Conservation (phyloP, 1,140 invertebrate genomes). For the Drosophila paulistorum region DNA sequence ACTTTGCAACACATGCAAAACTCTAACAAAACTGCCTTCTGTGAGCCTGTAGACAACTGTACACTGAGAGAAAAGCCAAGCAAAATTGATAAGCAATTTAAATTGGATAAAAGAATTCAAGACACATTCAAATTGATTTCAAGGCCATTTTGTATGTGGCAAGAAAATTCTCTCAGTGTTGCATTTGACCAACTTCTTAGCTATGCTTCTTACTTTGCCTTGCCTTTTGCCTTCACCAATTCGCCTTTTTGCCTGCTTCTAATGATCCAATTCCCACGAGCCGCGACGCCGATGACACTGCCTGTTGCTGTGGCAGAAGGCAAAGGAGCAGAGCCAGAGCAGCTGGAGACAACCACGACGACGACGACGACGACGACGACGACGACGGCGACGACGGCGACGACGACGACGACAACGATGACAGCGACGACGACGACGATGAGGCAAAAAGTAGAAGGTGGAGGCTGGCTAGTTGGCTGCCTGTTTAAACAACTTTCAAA, state of each 20-base stretch:
- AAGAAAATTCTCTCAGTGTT: constrained; percentile 34
- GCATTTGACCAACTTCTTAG: constrained; percentile 72
- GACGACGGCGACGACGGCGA: neutral
- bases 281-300: constrained; percentile 77
- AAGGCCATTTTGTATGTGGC: neutral
- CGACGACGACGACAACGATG: too few species aligned
- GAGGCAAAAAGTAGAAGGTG: constrained; percentile 73
- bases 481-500: constrained; percentile 81
- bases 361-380: constrained; percentile 16
- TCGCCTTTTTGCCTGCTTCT: constrained; percentile 69
- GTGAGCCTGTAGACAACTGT: constrained; percentile 9
- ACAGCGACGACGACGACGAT: constrained; percentile 35
- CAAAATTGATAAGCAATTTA: neutral
- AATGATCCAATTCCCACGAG: constrained; percentile 81
- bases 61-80: constrained; percentile 28
- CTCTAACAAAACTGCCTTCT: constrained; percentile 47
- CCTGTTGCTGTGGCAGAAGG: constrained; percentile 54
- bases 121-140: neutral
- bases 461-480: constrained; percentile 63
- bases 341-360: constrained; percentile 26
- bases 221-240: constrained; percentile 22
- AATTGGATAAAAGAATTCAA: neutral
- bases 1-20: constrained; percentile 64
- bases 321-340: constrained; percentile 61
- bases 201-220: constrained; percentile 36